phyloP scores from a whole-genome alignment of 2,797 vertebrate genomes.

The Pempheris klunzingeri region DNA sequence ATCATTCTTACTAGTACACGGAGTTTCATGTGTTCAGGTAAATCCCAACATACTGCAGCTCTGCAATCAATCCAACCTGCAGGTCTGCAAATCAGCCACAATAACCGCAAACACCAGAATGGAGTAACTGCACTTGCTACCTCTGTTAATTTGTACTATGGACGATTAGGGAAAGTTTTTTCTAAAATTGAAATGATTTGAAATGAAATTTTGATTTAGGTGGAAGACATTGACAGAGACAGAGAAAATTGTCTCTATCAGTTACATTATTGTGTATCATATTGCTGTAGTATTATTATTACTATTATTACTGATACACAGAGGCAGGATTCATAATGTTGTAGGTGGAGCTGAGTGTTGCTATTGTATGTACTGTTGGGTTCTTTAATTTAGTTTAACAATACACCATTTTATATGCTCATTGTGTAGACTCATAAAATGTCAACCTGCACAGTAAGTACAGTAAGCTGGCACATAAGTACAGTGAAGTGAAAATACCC shows the following conservation, averaged over 20 bases:
- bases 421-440: not conserved
- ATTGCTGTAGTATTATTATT: not conserved
- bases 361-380: not conserved
- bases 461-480: not conserved
- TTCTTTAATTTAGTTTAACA: not conserved
- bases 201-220: not conserved
- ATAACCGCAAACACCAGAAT: not conserved
- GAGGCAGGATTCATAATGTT: not conserved
- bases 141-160: not conserved
- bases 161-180: not conserved
- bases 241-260: not conserved
- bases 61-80: not conserved
- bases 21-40: not conserved
- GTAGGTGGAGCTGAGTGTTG: not conserved
- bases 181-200: too few species aligned
- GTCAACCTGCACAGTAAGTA: not conserved
- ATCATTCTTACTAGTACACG: not conserved
- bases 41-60: not conserved
- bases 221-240: too few species aligned
- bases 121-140: not conserved
- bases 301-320: not conserved
- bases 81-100: not conserved
- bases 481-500: not conserved
- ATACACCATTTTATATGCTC: not conserved
- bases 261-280: not conserved